These are phyloP conservation scores for Montipora cactus DNA, from an alignment of 64 coral and sea anemone genomes.

Conservation along the genomic window DNA sequence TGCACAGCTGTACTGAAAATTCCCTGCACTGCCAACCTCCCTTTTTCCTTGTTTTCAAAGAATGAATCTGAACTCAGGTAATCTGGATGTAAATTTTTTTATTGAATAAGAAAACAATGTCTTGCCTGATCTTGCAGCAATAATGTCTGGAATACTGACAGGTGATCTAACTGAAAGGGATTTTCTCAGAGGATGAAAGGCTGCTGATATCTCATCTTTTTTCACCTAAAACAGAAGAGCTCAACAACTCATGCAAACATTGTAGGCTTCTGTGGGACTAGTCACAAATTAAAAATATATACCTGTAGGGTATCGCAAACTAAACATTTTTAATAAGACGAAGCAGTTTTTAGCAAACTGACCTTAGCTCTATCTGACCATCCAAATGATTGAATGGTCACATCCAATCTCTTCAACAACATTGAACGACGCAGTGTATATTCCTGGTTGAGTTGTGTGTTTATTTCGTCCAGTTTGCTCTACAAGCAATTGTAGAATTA, in stretches of 20 bases:
- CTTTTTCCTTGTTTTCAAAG: no score
- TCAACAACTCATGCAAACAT: neutral
- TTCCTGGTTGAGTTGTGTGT: constrained; percentile 82
- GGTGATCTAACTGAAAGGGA: constrained; percentile 69
- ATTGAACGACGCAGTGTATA: constrained; percentile 88
- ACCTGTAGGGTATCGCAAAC: no score
- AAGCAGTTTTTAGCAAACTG: neutral
- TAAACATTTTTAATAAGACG: no score
- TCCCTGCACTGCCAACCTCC: no score
- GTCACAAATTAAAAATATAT: no score
- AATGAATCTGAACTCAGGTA: no score
- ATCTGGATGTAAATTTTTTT: neutral
- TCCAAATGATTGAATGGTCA: constrained; percentile 95
- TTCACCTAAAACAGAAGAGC: constrained; percentile 68
- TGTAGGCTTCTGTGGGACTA: no score
- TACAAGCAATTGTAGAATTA: neutral
- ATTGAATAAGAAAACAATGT: neutral
- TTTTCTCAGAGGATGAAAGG: constrained; percentile 79
- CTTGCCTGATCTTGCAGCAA: constrained; percentile 90
- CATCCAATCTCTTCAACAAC: constrained; percentile 94
- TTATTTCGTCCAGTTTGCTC: constrained; percentile 88
- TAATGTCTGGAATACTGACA: constrained; percentile 82
- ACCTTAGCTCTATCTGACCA: constrained; percentile 98
- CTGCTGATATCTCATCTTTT: constrained; percentile 92
- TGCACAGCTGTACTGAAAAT: no score